Percentiles rank a stretch among this genome's conserved stretches.
These are phyloP conservation scores for Hipparchia semele DNA, from an alignment of 2,888 invertebrate genomes.

Conservation along the genomic window DNA sequence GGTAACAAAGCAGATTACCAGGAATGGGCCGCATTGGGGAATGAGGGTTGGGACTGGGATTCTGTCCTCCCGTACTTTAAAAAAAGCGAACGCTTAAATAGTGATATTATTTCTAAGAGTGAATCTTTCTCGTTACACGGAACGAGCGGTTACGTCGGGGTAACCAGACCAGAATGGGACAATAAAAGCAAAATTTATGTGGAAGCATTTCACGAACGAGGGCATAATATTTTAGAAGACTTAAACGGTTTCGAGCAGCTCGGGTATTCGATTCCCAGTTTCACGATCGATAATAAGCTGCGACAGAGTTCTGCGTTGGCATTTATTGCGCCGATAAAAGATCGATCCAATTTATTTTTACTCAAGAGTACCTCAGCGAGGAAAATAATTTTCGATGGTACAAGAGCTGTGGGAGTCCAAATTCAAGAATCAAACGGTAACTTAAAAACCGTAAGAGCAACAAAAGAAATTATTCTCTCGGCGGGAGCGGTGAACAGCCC, in stretches of 20 bases:
- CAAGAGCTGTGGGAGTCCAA: slow-evolving; percentile 53
- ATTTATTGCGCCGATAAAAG: slow-evolving; percentile 52
- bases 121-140: slow-evolving; percentile 57
- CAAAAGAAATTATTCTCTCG: slow-evolving; percentile 59
- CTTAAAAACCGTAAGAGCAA: slow-evolving; percentile 41
- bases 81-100: slow-evolving; percentile 53
- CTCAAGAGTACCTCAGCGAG: slow-evolving; percentile 53
- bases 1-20: slow-evolving; percentile 86
- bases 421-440: slow-evolving; percentile 45
- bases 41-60: slow-evolving; percentile 65
- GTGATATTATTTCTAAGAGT: slow-evolving; percentile 40
- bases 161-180: slow-evolving; percentile 56
- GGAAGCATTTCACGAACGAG: slow-evolving; percentile 53
- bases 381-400: slow-evolving; percentile 52
- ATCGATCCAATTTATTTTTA: slow-evolving; percentile 55
- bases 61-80: slow-evolving; percentile 55
- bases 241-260: slow-evolving; percentile 53
- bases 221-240: slow-evolving; percentile 51
- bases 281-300: slow-evolving; percentile 44
- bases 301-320: slow-evolving; percentile 52
- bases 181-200: slow-evolving; percentile 61
- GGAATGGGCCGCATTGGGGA: slow-evolving; percentile 87
- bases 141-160: slow-evolving; percentile 49
- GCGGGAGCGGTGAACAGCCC: slow-evolving; percentile 61
- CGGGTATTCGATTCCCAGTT: slow-evolving; percentile 52